Conservation (phyloP, 2,797 vertebrate genomes). For the Sebastes baramenuke region DNA sequence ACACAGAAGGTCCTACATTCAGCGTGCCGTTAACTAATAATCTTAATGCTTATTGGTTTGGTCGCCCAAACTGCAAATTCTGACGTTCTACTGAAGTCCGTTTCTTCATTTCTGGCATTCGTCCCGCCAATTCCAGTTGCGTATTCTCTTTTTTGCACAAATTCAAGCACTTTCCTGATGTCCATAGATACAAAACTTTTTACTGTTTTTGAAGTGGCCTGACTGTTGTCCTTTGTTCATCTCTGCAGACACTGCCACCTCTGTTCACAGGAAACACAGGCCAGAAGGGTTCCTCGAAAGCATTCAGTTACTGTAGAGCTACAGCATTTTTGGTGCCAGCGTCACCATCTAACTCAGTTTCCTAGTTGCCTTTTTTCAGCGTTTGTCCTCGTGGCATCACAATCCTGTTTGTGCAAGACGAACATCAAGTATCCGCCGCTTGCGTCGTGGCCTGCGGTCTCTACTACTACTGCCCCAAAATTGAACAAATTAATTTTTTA, state of each 20-base stretch:
- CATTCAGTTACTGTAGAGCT: constrained; percentile 38
- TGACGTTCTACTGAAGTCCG: constrained; percentile 30
- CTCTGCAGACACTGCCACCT: constrained; percentile 68
- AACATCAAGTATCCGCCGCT: constrained; percentile 22
- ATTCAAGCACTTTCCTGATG: constrained; percentile 81
- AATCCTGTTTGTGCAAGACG: constrained; percentile 23
- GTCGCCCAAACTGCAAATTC: constrained; percentile 10
- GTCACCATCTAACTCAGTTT: constrained; percentile 61
- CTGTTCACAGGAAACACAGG: constrained; percentile 20
- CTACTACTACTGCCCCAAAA: constrained; percentile 15
- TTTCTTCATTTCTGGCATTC: constrained; percentile 28
- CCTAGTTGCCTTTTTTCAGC: constrained; percentile 78
- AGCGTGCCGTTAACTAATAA: not conserved
- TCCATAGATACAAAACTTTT: constrained; percentile 49
- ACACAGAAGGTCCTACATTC: not conserved
- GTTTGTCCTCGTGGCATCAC: constrained; percentile 58
- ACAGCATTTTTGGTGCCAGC: constrained; percentile 56
- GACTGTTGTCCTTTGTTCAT: constrained; percentile 59
- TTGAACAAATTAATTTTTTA: not conserved
- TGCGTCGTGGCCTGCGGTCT: constrained; percentile 29
- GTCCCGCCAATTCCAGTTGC: constrained; percentile 31
- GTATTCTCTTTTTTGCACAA: constrained; percentile 77
- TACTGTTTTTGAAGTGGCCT: constrained; percentile 54
- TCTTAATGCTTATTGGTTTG: not conserved
- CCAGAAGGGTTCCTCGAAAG: constrained; percentile 23